Conservation (phyloP, 92 coral and sea anemone species). For the Siderastrea siderea region DNA sequence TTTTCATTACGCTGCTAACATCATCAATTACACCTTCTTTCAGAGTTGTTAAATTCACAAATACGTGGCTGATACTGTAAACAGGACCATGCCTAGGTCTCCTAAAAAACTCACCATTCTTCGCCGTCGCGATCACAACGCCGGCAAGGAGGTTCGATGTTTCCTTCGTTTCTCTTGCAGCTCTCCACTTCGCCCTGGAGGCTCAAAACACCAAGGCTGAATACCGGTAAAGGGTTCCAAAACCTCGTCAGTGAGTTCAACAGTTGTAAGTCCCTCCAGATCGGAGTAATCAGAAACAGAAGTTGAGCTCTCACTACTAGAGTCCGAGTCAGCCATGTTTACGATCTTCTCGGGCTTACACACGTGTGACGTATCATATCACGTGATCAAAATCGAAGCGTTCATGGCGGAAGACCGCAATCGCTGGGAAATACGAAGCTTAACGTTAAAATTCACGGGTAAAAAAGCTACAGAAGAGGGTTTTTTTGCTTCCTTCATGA, state of each 20-base stretch:
- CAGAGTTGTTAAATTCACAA: no score
- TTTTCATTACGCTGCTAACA: no score
- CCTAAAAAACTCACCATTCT: background rate
- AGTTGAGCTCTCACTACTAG: background rate
- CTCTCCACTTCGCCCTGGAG: background rate
- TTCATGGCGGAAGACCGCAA: background rate
- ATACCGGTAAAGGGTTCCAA: background rate
- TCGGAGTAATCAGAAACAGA: background rate
- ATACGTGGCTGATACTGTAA: no score
- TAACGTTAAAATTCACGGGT: no score
- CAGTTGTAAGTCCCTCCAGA: background rate
- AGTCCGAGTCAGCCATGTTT: background rate
- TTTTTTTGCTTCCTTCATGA: no score
- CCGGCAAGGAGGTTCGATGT: background rate
- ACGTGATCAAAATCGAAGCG: constrained; percentile 1
- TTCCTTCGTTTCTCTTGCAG: background rate
- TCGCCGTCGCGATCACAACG: background rate
- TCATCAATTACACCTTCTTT: no score
- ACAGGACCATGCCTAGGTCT: no score
- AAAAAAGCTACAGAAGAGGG: no score
- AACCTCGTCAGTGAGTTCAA: background rate
- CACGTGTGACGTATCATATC: background rate
- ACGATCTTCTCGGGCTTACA: background rate
- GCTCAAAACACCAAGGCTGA: background rate
- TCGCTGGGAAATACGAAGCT: background rate